Base-by-base conservation (phyloP, 2,888 invertebrate species). In the Drosophila setosimentum region DNA sequence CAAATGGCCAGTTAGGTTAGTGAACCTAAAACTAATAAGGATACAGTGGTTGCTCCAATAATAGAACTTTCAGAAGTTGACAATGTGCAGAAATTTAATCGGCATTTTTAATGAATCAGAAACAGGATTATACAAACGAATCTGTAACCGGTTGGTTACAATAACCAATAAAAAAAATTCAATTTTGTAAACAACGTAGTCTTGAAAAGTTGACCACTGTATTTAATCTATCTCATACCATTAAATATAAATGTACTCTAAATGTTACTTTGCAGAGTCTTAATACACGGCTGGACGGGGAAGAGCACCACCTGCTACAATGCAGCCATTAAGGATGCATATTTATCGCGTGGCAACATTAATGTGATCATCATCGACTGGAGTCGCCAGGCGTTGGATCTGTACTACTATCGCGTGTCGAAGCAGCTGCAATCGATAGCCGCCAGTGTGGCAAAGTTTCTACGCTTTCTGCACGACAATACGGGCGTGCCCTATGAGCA, bases 341-440 rank as follows among this genome's bases (percentile, higher is more conserved):
- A 92, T 58, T 50, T 92, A 51, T 75, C 80, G 16, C 82, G 75
- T 7, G 92, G 91, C 24, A 80, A 91, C 33, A 92, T 81, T 63
- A 92, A 92, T 67, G 87, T 92, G 1, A 91, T 93, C 32, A 73
- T 91, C n/a, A 78, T 93, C 51, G 92, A 93, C 74, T 93, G 93
- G 92, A 90, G 91, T 69, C 80, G 71, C 10, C 89, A 90, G 66
- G 81, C 93, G 0, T 18, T 79, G 16, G 90, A 90, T 27, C 76
- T 91, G 3, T 87, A 78, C 62, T 93, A 93, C 75, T 45, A 73
- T 11, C 82, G 89, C 1, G 84, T 92, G 7, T 89, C 91, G 27
- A 82, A 84, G 63, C 90, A 91, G 61, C 70, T 93, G 30, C 45
- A 78, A 0, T 77, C 83, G 24, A 92, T 92, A 33, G 91, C 91